These are phyloP conservation scores for Emys orbicularis DNA, from an alignment of 2,797 vertebrate species.

Conservation along the genomic window DNA sequence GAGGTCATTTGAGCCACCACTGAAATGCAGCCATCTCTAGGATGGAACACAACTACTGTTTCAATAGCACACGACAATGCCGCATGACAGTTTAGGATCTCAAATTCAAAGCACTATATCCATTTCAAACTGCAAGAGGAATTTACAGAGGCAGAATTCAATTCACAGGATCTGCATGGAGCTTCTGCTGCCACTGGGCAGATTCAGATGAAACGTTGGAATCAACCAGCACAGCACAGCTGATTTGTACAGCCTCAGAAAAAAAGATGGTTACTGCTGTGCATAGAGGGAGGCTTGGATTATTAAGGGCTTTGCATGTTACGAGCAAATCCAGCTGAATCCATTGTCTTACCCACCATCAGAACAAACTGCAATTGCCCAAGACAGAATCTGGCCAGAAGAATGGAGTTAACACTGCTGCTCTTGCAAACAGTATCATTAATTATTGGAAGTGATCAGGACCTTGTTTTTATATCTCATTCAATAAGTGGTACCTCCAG, in stretches of 20 bases:
- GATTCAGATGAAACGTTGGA: not conserved
- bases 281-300: not conserved
- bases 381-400: not conserved
- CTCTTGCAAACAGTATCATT: not conserved
- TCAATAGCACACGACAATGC: not conserved
- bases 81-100: not conserved
- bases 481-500: not conserved
- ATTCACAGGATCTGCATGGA: not conserved
- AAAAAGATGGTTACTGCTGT: not conserved
- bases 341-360: not conserved
- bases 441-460: not conserved
- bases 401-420: not conserved
- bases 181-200: not conserved
- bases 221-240: not conserved
- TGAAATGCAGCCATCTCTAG: not conserved
- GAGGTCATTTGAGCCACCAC: not conserved
- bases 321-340: not conserved
- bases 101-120: not conserved
- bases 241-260: not conserved
- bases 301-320: not conserved
- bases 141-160: not conserved
- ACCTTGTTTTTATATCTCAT: not conserved
- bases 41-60: not conserved
- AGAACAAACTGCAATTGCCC: not conserved
- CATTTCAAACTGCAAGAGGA: not conserved